A percentile compares a stretch with the other conserved stretches of the same genome.
These are phyloP conservation scores for Capreolus pygargus DNA, from an alignment of 2,113 vertebrate species.

Conservation along the genomic window DNA sequence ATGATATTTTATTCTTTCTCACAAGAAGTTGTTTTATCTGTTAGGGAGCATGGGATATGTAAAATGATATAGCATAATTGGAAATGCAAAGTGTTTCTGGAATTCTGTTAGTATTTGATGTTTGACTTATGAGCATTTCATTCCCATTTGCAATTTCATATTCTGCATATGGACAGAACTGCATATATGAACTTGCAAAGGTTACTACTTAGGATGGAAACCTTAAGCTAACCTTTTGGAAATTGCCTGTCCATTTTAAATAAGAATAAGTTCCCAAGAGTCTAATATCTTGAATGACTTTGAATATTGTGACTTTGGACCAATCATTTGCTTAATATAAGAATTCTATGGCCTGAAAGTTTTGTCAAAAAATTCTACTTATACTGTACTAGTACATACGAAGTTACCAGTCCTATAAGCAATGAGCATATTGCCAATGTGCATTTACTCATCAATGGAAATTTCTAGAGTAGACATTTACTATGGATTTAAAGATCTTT, in stretches of 20 bases:
- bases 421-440: not conserved
- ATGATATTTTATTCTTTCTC: slow-evolving; percentile 26
- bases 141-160: slow-evolving; percentile 57
- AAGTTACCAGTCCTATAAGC: not conserved
- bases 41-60: slow-evolving; percentile 42
- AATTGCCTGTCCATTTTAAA: slow-evolving; percentile 48
- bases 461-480: not conserved
- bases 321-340: not conserved
- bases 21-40: slow-evolving; percentile 58
- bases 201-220: not conserved
- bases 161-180: slow-evolving; percentile 56
- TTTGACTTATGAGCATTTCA: slow-evolving; percentile 70
- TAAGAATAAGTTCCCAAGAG: not conserved
- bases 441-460: not conserved
- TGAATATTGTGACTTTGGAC: not conserved
- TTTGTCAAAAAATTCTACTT: not conserved
- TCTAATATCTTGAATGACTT: slow-evolving; percentile 10
- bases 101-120: slow-evolving; percentile 62
- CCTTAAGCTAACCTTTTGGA: slow-evolving; percentile 44
- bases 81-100: slow-evolving; percentile 68
- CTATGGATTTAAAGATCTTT: not conserved
- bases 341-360: not conserved
- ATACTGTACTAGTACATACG: not conserved
- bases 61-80: slow-evolving; percentile 57
- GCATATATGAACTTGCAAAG: slow-evolving; percentile 47